Conservation (phyloP, 1,140 invertebrate genomes). For the Leptoteleia sp. region DNA sequence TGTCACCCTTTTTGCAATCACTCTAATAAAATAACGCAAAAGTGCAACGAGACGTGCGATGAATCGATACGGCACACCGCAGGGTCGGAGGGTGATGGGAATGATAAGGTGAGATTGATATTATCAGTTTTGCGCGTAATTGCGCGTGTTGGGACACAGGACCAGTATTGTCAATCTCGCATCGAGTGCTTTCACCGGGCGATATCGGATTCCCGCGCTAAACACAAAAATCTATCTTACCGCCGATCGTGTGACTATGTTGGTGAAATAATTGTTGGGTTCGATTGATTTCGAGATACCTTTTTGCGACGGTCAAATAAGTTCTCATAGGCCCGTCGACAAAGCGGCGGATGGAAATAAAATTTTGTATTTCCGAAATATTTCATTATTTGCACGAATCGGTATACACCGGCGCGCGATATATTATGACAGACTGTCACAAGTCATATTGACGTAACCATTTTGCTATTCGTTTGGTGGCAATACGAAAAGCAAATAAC, state of each 20-base stretch:
- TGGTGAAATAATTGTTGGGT: too few species aligned
- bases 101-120: slow-evolving; percentile 77
- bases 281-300: too few species aligned
- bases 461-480: slow-evolving; percentile 39
- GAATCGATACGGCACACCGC: slow-evolving; percentile 78
- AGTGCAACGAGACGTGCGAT: slow-evolving; percentile 71
- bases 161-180: slow-evolving; percentile 68
- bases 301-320: too few species aligned
- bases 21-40: slow-evolving; percentile 67
- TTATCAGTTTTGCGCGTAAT: slow-evolving; percentile 81
- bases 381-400: too few species aligned
- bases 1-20: slow-evolving; percentile 62
- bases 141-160: slow-evolving; percentile 79
- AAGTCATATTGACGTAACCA: slow-evolving; percentile 52
- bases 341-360: too few species aligned
- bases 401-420: too few species aligned
- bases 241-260: slow-evolving; percentile 62
- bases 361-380: too few species aligned
- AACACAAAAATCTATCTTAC: slow-evolving; percentile 58
- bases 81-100: slow-evolving; percentile 74
- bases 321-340: too few species aligned
- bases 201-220: slow-evolving; percentile 58
- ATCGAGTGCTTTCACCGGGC: slow-evolving; percentile 60
- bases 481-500: slow-evolving; percentile 39
- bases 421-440: slow-evolving; percentile 2